Percentiles rank a stretch among this genome's conserved stretches.
These are phyloP conservation scores for Pteromalus puparum DNA, from an alignment of 1,140 invertebrate genomes.

Conservation along the genomic window DNA sequence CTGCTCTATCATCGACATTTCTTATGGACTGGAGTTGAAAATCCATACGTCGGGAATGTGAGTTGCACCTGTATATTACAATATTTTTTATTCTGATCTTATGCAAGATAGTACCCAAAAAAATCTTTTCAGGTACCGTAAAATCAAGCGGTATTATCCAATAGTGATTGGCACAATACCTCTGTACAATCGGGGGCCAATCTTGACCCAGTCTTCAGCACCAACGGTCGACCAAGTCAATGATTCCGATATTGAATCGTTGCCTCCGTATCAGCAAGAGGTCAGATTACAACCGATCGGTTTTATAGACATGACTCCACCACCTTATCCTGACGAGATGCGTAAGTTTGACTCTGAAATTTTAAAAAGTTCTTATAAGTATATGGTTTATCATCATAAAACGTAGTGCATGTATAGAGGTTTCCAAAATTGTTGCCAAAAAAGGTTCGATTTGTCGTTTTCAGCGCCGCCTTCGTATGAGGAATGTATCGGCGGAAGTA, in stretches of 20 bases:
- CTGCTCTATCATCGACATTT: constrained; percentile 57
- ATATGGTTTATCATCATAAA: too few relatives aligned
- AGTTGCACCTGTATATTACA: not conserved
- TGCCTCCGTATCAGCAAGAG: not conserved
- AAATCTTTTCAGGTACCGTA: constrained; percentile 54
- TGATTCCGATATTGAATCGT: not conserved
- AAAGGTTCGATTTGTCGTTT: not conserved
- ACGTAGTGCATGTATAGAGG: too few relatives aligned
- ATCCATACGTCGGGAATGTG: constrained; percentile 51
- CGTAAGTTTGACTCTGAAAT: constrained; percentile 23
- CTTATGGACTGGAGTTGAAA: constrained; percentile 52
- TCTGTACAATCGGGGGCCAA: constrained; percentile 1
- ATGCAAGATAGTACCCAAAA: too few relatives aligned
- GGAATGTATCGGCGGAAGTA: constrained; percentile 53
- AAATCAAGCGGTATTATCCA: constrained; percentile 49
- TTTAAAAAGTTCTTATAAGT: too few relatives aligned
- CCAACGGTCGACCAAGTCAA: constrained; percentile 1
- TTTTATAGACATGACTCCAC: constrained; percentile 31
- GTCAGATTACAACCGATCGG: constrained; percentile 37
- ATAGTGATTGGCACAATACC: constrained; percentile 61
- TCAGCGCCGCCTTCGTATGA: constrained; percentile 62
- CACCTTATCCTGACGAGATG: constrained; percentile 4
- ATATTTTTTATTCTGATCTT: too few relatives aligned
- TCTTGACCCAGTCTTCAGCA: not conserved
- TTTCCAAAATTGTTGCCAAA: not conserved